Percentiles rank a stretch among this genome's conserved stretches.
Conservation (phyloP, 2,113 vertebrate species). For the Lampris megalopsis region DNA sequence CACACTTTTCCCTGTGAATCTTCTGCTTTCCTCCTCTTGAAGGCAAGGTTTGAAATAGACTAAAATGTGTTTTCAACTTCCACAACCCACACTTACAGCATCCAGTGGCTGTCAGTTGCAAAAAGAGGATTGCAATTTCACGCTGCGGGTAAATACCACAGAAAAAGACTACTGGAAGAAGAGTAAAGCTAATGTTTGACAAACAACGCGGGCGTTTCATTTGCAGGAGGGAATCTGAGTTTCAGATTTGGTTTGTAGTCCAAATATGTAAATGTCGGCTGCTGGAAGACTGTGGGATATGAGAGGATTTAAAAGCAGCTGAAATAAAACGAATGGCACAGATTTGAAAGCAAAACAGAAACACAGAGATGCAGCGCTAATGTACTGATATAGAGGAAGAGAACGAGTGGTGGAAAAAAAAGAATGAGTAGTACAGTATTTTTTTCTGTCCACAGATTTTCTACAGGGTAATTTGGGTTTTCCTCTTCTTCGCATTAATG, state of each 20-base stretch:
- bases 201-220: neutral
- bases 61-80: conserved; percentile 41
- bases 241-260: conserved; percentile 66
- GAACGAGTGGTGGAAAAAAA: too few relatives aligned
- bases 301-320: conserved; percentile 56
- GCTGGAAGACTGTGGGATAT: conserved; percentile 29
- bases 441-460: conserved; percentile 44
- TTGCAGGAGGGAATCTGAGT: conserved; percentile 26
- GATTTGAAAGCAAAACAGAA: neutral
- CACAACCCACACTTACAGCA: conserved; percentile 52
- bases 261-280: conserved; percentile 27
- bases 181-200: conserved; percentile 34
- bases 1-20: neutral
- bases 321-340: neutral
- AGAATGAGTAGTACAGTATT: neutral
- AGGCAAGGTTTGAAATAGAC: conserved; percentile 32
- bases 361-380: neutral
- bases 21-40: conserved; percentile 1
- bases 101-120: conserved; percentile 35
- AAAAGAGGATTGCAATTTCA: conserved; percentile 47
- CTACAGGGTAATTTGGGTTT: conserved; percentile 41
- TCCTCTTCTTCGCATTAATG: conserved; percentile 40
- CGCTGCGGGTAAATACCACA: conserved; percentile 46
- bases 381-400: conserved; percentile 26
- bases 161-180: conserved; percentile 33